Evolutionary conservation across 1,140 invertebrate genomes (phyloP).

Genomic region (Papilio machaon): DNA sequence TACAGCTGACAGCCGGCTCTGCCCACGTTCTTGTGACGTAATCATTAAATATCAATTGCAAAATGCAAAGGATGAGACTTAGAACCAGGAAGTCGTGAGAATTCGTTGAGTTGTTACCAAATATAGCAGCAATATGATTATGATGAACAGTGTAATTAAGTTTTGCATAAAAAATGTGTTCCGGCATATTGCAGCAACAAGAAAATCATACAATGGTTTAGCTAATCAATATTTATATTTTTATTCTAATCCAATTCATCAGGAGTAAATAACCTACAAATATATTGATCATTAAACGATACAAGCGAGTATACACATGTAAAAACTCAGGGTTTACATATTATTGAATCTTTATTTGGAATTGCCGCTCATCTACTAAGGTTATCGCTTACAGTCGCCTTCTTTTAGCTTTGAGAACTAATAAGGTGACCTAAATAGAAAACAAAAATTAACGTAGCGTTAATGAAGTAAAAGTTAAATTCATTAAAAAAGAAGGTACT

Average conservation of each 20-base stretch:
- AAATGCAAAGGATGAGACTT: slow-evolving; percentile 39
- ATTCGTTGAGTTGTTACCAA: slow-evolving; percentile 22
- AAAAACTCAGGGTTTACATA: neutral
- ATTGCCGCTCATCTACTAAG: neutral
- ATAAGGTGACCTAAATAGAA: neutral
- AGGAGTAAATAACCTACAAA: neutral
- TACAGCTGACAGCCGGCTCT: slow-evolving; percentile 58
- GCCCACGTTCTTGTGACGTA: slow-evolving; percentile 55
- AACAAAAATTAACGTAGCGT: neutral
- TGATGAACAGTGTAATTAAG: slow-evolving; percentile 13
- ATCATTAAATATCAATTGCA: slow-evolving; percentile 45
- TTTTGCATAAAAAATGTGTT: slow-evolving; percentile 8
- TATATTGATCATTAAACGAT: neutral
- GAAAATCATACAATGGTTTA: slow-evolving; percentile 14
- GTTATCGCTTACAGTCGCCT: neutral
- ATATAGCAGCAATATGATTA: slow-evolving; percentile 24
- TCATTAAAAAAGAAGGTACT: neutral
- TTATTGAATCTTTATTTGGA: neutral
- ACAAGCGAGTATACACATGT: neutral
- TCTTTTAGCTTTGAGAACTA: neutral
- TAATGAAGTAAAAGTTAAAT: neutral
- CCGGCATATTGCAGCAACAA: slow-evolving; percentile 20
- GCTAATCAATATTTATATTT: slow-evolving; percentile 9
- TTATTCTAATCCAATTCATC: neutral
- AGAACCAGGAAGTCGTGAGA: slow-evolving; percentile 41